Base-by-base conservation (phyloP, 2,888 invertebrate genomes). In the Megamerina dolium region DNA sequence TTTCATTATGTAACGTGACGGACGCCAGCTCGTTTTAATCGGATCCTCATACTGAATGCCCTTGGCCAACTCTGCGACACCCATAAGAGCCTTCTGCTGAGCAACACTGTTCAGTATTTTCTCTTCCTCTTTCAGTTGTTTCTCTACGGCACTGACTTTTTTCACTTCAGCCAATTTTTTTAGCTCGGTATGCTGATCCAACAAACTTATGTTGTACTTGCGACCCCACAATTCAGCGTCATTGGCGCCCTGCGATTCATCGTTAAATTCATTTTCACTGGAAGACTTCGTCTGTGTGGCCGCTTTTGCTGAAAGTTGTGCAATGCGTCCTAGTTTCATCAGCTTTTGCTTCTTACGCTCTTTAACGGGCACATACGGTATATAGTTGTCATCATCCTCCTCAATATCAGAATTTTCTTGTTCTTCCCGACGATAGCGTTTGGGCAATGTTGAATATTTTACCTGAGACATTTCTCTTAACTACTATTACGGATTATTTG, bases 21-120 rank as follows among this genome's bases (percentile, higher is more conserved):
- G 85, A 20, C 73, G 78, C 97, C 97, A 99, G 12, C 94, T 93
- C 0, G 99, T 99, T 71, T 90, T 91, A 40, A 99, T 94, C 0
- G 97, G 91, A 43, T 97, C 90, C 58, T 86, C 85, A 63, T 99
- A 99, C 61, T 95, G 91, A 49, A 99, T 94, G 40, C 97, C 99
- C 74, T 95, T 96, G 2, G 99, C 97, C 59, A 99, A 79, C 73
- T 99, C 99, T 21, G 94, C 90, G 0, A 96, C 97, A 48, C 95
- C 96, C 93, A 96, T 95, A 37, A 99, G 72, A 20, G 97, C 97
- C 68, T 90, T 93, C 64, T 93, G 90, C 68, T 95, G 95, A 0
- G 95, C 93, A 1, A 97, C 94, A 74, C 91, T 94, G 71, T 96
- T 94, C 44, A 99, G 73, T 50, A 99, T 95, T 66, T 95, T 92